Evolutionary conservation across 2,113 vertebrate species (phyloP).

Genomic region (Gobio gobio): DNA sequence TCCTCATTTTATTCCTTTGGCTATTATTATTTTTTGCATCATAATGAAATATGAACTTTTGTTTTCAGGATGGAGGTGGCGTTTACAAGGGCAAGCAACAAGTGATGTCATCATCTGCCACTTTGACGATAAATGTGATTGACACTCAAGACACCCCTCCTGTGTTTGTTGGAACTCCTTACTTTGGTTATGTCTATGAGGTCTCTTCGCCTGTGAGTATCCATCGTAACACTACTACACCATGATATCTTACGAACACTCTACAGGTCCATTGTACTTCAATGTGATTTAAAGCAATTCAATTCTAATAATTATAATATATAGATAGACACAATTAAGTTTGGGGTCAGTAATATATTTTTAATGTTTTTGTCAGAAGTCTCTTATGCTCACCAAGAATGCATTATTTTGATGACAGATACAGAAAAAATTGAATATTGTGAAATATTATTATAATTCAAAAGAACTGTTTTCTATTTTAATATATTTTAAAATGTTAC

Average conservation of each 20-base stretch:
- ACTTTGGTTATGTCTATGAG: constrained; percentile 93
- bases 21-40: background rate
- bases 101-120: constrained; percentile 85
- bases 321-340: background rate
- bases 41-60: background rate
- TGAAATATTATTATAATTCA: background rate
- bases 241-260: background rate
- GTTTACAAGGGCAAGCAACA: constrained; percentile 85
- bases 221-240: background rate
- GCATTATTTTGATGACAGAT: background rate
- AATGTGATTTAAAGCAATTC: background rate
- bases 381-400: background rate
- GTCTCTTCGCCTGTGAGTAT: constrained; percentile 85
- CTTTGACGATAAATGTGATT: constrained; percentile 89
- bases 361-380: background rate
- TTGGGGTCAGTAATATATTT: too few relatives aligned
- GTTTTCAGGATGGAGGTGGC: constrained; percentile 89
- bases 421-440: background rate
- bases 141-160: constrained; percentile 91
- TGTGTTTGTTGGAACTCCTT: constrained; percentile 88
- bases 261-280: background rate
- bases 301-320: background rate
- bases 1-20: background rate
- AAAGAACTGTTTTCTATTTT: too few relatives aligned
- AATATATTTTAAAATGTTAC: too few relatives aligned